Base-by-base conservation (phyloP, 2,113 vertebrate genomes). In the Boleophthalmus pectinirostris region DNA sequence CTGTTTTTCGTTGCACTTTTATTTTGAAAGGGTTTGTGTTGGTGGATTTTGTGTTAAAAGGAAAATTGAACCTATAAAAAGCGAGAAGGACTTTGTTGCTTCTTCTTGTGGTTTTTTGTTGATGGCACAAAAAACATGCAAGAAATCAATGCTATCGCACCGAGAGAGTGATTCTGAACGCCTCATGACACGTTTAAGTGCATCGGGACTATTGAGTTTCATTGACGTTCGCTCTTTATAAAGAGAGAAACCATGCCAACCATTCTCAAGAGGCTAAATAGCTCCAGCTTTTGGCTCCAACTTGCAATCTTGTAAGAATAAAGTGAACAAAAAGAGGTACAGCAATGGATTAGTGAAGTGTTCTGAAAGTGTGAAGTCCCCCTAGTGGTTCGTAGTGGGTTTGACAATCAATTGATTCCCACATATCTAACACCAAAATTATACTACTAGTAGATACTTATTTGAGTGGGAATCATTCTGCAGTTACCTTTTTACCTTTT, bases 81-180 rank as follows among this genome's bases (percentile, higher is more conserved):
- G 21, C 70, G 63, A 49, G 47, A 4, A 16, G 47, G 49, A 53
- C 18, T 53, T 53, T 74, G 49, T 67, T 24, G 49, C 46, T 7
- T 29, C 24, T 60, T 74, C 68, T 56, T 78, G 67, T 68, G 47
- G 12, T 78, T 84, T n/a, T 82, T 60, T 71, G 56, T 64, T 77
- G 76, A 79, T 51, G 54, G 38, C 61, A 74, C 72, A 70, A 78
- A 78, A 70, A 85, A 75, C 46, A 58, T 35, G 24, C 54, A 75
- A 66, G 25, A 85, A 86, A 87, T 92, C 75, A 70, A 83, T 82
- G 70, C 78, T 21, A 67, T 66, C 67, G 66, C 64, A 67, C 69
- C 12, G 64, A 77, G 73, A 72, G 69, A 54, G 47, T 81, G 66
- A 57, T 20, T 24, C 61, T 9, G 16, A 61, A 10, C 66, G 47